Conservation (phyloP, 2,888 invertebrate species). For the Kuschelorhynchus macadamiae region DNA sequence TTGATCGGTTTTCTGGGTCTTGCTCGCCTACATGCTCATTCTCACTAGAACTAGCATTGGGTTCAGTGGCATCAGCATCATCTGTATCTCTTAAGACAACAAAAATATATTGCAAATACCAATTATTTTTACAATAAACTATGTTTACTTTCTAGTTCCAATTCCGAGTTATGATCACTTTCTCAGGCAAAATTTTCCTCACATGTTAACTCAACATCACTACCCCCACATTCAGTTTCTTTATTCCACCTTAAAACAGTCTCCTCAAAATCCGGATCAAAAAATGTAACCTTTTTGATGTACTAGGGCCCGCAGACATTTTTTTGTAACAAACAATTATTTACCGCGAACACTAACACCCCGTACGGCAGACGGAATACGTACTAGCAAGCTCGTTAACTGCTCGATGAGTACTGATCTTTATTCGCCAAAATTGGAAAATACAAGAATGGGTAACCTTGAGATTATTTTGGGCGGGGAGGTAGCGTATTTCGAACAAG, state of each 20-base stretch:
- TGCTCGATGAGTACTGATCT: too few relatives aligned
- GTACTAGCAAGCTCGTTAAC: not conserved
- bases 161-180: constrained; percentile 2
- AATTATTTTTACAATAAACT: constrained; percentile 8
- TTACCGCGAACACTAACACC: not conserved
- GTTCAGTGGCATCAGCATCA: constrained; percentile 21
- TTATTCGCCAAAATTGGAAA: constrained; percentile 10
- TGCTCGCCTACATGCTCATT: not conserved
- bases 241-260: constrained; percentile 3
- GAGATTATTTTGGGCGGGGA: not conserved
- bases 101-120: constrained; percentile 1
- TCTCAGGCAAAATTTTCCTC: constrained; percentile 6
- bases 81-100: constrained; percentile 5
- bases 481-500: constrained; percentile 2
- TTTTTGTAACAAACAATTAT: too few relatives aligned
- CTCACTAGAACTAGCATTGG: constrained; percentile 13
- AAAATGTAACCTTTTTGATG: constrained; percentile 6
- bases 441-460: not conserved
- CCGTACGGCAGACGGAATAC: constrained; percentile 5
- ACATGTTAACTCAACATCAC: constrained; percentile 5
- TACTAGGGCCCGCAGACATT: not conserved
- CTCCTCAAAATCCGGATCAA: constrained; percentile 1
- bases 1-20: too few relatives aligned
- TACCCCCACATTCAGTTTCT: not conserved
- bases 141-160: constrained; percentile 3